A percentile compares a stretch with the other conserved stretches of the same genome.
Conservation (phyloP, 2,888 invertebrate genomes). For the Gonocerus acuteangulatus region DNA sequence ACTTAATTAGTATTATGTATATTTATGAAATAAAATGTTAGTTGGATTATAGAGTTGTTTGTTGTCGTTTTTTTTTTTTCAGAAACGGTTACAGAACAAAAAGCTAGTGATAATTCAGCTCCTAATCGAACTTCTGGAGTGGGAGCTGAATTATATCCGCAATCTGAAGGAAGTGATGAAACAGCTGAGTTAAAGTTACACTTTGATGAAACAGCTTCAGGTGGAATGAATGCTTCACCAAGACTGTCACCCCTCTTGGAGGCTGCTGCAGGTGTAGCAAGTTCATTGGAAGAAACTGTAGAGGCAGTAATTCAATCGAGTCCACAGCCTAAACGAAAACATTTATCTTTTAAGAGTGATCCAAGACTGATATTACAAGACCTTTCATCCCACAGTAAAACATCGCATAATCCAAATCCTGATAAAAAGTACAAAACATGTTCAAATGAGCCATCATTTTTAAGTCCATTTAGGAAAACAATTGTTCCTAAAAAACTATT, state of each 20-base stretch:
- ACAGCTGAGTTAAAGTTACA: conserved; percentile 28
- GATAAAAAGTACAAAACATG: conserved; percentile 11
- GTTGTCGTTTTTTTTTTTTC: conserved; percentile 21
- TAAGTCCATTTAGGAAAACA: conserved; percentile 42
- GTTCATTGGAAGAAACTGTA: conserved; percentile 59
- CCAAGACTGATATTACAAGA: conserved; percentile 37
- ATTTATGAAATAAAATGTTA: too few species aligned
- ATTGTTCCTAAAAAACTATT: conserved; percentile 41
- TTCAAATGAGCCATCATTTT: conserved; percentile 19
- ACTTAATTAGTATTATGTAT: too few species aligned
- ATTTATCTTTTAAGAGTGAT: conserved; percentile 32
- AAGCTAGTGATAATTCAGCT: conserved; percentile 3
- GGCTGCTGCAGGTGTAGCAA: conserved; percentile 59
- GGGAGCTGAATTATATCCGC: conserved; percentile 12
- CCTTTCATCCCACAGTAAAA: conserved; percentile 21
- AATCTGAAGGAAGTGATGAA: conserved; percentile 6
- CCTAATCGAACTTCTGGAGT: conserved; percentile 23
- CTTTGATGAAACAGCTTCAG: conserved; percentile 30
- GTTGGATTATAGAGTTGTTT: too few species aligned
- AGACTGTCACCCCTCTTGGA: conserved; percentile 48
- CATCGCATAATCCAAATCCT: conserved; percentile 5
- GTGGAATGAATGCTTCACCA: conserved; percentile 26
- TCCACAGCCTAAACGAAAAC: conserved; percentile 38
- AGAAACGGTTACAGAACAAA: conserved; percentile 16
- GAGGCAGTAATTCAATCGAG: conserved; percentile 59